Base-by-base conservation (phyloP, 2,888 invertebrate species). In the Epistrophe eligans region DNA sequence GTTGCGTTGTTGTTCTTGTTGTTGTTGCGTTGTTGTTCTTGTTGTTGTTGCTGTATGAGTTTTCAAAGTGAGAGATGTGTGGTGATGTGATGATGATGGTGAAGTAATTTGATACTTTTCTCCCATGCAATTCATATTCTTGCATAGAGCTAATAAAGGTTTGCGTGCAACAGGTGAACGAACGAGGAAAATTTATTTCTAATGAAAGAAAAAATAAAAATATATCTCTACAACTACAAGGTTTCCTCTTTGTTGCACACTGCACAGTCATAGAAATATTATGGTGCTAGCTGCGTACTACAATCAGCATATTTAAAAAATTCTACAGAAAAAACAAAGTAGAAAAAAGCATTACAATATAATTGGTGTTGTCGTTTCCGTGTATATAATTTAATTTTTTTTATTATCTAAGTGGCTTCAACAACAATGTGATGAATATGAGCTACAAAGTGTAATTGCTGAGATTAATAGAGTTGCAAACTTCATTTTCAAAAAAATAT, bases 111-210 rank as follows among this genome's bases (percentile, higher is more conserved):
- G 85, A 85, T 77, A 82, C 72, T 73, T 77, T 79, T 77, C 73
- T 74, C 77, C 48, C 81, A 77, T 85, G 85, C 82, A 82, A 85
- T 85, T 81, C 85, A 77, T 81, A 77, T 77, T 70, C 77, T 77
- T 55, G 70, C 24, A 24, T 32, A 70, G 72, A 70, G 72, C 70
- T 85, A 82, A 85, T 77, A 80, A 62, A 77, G 82, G 62, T 24
- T 85, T 74, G 82, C 85, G 82, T 85, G 85, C 85, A 85, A 85
- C 85, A 85, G 85, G 85, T 85, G 77, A 82, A 85, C 58, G 85
- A 74, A 82, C 77, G 45, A 19, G 50, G 52, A 17, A 50, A 57
- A 55, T 45, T n/a, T 35, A 17, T 11, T 15, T 50, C 45, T 74
- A 48, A 15, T 55, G 13, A 52, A 19, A 45, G 17, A 57, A 62